phyloP scores from a whole-genome alignment of 2,888 invertebrate species.

The Axea sp. region DNA sequence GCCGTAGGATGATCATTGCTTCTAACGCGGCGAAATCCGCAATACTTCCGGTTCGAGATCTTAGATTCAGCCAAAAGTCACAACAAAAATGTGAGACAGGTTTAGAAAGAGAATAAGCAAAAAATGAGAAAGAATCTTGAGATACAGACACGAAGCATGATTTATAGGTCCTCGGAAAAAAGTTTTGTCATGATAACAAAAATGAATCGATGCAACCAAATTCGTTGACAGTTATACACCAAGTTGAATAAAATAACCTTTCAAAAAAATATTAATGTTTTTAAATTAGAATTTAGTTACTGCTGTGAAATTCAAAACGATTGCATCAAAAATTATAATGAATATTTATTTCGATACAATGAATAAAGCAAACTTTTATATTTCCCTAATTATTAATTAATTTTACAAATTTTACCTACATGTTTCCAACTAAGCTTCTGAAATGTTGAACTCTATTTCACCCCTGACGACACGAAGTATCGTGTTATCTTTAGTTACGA shows the following conservation, averaged over 20 bases:
- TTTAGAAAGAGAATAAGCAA: constrained; percentile 47
- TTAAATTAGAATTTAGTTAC: too few species aligned
- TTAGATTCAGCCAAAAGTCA: constrained; percentile 57
- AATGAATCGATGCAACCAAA: constrained; percentile 57
- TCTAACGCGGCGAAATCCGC: constrained; percentile 60
- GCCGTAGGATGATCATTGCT: constrained; percentile 45
- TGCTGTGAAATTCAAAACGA: too few species aligned
- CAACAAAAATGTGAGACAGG: constrained; percentile 55
- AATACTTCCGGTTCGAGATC: constrained; percentile 60
- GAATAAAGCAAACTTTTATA: too few species aligned
- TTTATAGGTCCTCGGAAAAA: constrained; percentile 55
- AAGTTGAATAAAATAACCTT: constrained; percentile 28
- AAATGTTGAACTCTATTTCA: constrained; percentile 52
- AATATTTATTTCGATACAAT: too few species aligned
- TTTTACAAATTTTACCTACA: constrained; percentile 17
- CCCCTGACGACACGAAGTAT: constrained; percentile 73
- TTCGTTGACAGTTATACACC: constrained; percentile 54
- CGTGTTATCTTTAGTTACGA: constrained; percentile 77
- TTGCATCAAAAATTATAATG: too few species aligned
- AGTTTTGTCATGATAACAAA: constrained; percentile 59
- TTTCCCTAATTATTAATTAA: constrained; percentile 2
- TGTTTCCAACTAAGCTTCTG: constrained; percentile 26
- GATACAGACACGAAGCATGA: constrained; percentile 48
- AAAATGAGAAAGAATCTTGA: constrained; percentile 26
- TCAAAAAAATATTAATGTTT: too few species aligned